Evolutionary conservation across 1,140 invertebrate genomes (phyloP).

Genomic region (Caerostris extrusa): DNA sequence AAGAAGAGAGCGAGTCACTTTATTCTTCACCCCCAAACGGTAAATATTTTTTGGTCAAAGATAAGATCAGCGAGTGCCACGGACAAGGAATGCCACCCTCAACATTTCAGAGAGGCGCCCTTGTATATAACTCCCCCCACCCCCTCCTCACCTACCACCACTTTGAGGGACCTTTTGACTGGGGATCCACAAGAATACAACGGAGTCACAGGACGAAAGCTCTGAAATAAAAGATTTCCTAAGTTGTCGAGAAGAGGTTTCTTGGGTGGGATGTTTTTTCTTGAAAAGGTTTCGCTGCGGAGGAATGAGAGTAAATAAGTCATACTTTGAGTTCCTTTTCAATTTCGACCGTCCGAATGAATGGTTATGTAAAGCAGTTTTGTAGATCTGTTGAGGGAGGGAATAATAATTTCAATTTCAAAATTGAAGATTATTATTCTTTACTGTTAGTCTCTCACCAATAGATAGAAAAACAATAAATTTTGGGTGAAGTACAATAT

Average conservation of each 20-base stretch:
- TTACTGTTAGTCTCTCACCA: no score
- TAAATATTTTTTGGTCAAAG: slow-evolving; percentile 61
- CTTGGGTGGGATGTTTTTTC: background rate
- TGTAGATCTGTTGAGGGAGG: no score
- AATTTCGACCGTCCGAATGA: no score
- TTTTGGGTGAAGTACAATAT: no score
- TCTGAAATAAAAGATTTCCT: slow-evolving; percentile 10
- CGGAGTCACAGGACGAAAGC: background rate
- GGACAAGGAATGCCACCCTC: slow-evolving; percentile 43
- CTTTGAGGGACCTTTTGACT: background rate
- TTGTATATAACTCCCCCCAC: background rate
- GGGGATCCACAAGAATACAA: background rate
- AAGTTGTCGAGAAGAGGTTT: background rate
- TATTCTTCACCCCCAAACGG: slow-evolving; percentile 10
- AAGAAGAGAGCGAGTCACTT: background rate
- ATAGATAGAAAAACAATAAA: no score
- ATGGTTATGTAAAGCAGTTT: no score
- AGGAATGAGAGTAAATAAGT: background rate
- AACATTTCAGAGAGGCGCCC: background rate
- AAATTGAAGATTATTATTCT: no score
- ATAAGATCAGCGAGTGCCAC: slow-evolving; percentile 38
- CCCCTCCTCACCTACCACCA: background rate
- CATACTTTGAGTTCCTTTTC: background rate
- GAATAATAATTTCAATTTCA: no score
- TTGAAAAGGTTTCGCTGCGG: background rate